phyloP scores from a whole-genome alignment of 2,888 invertebrate genomes.

The Hirtodrosophila cameraria region DNA sequence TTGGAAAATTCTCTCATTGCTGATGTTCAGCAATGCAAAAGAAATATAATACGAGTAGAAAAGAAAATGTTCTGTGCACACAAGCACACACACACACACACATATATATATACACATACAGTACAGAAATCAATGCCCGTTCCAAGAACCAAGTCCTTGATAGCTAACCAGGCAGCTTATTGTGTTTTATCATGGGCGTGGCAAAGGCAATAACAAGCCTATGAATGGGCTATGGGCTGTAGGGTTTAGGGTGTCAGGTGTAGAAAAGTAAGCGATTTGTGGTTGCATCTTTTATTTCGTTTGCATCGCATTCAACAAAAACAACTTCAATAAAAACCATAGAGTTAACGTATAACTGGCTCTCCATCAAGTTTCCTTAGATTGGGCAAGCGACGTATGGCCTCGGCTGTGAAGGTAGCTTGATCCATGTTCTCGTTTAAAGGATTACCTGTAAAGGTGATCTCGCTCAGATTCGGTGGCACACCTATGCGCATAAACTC shows the following conservation, averaged over 20 bases:
- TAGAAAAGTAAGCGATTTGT: conserved; percentile 7
- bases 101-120: conserved; percentile 1
- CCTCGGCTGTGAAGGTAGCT: conserved; percentile 89
- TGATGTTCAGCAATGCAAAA: conserved; percentile 38
- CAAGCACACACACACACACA: conserved; percentile 7
- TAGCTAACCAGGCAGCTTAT: conserved; percentile 24
- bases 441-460: conserved; percentile 93
- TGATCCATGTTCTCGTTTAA: conserved; percentile 90
- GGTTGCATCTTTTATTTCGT: conserved; percentile 39
- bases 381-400: conserved; percentile 89
- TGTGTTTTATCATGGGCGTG: conserved; percentile 13
- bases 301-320: conserved; percentile 9
- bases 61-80: conserved; percentile 48
- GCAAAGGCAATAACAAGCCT: conserved; percentile 2
- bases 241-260: no score
- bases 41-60: conserved; percentile 32
- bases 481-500: conserved; percentile 93
- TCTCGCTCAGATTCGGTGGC: conserved; percentile 89
- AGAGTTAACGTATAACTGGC: conserved; percentile 58
- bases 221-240: neutral
- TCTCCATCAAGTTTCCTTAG: conserved; percentile 93
- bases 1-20: conserved; percentile 59
- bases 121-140: conserved; percentile 22
- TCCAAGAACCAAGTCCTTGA: conserved; percentile 29
- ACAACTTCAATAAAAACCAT: neutral